Evolutionary conservation across 2,888 invertebrate species (phyloP), one percentile per base, ranked within the genome.

Genomic region (Sarcophaga variegata): DNA sequence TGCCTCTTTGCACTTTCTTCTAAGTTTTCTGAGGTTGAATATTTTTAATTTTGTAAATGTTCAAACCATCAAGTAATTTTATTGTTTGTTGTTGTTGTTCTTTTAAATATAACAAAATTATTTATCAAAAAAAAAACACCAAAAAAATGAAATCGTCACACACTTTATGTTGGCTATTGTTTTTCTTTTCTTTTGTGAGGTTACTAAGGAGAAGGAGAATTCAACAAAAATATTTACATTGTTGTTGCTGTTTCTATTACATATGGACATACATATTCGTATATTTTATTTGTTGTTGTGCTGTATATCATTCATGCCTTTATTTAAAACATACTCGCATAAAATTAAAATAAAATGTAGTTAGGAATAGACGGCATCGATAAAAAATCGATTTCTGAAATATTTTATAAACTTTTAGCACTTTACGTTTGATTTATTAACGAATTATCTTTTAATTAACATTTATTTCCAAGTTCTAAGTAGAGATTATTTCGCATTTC

Each of bases 181-280:
- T 54, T 64, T 60, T 54, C 14, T 54, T 12, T 54, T 54, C 54
- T 62, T 71, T 66, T 54, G 45, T 76, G n/a, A 17, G 22, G 54
- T 76, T 81, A 63, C 70, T 66, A 74, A 74, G 47, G 45, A 20
- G 66, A 64, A 47, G 71, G 63, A 25, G 64, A 45, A 49, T 63
- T 69, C 45, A 22, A 76, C 37, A 64, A 76, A 82, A 54, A 47
- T 11, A 17, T 37, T 47, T 47, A 67, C 22, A 54, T 12, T 20
- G 49, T 12, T 22, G 47, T 47, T 64, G 54, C 49, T 71, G n/a
- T 71, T 77, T 47, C 59, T 60, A 11, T 12, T 64, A 54, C 10
- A 14, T 54, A 14, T 54, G 17, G 1, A 17, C n/a, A 69, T 63
- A 76, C 63, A 67, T 17, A 54, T 70, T 27, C 62, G 20, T 14